Percentiles rank a stretch among this genome's conserved stretches.
phyloP scores from a whole-genome alignment of 2,113 vertebrate species.

The Nanger granti region DNA sequence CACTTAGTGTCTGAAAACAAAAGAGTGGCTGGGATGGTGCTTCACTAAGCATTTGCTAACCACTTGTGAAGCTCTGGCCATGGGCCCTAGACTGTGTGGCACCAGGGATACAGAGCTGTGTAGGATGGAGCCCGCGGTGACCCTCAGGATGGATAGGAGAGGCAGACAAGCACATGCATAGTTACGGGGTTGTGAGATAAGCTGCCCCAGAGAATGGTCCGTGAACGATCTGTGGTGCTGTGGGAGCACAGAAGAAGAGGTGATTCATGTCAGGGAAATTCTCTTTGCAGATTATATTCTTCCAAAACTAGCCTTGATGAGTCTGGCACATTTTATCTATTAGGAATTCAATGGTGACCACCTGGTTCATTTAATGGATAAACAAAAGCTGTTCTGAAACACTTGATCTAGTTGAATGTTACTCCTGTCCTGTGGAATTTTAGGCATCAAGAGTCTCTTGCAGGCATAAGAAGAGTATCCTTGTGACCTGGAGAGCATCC shows the following conservation, averaged over 20 bases:
- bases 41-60: neutral
- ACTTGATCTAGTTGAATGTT: neutral
- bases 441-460: neutral
- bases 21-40: neutral
- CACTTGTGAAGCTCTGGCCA: neutral
- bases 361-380: slow-evolving; percentile 26
- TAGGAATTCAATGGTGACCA: neutral
- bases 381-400: slow-evolving; percentile 40
- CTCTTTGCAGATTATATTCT: neutral
- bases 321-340: neutral
- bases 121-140: rapidly evolving
- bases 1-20: neutral
- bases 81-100: neutral
- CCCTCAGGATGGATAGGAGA: neutral
- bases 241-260: neutral
- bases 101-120: neutral
- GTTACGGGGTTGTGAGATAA: neutral
- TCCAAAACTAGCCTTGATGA: neutral
- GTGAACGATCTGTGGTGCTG: neutral
- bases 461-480: neutral
- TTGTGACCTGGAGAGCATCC: neutral
- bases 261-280: neutral
- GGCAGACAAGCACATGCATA: neutral
- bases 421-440: neutral
- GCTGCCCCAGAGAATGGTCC: rapidly evolving